A percentile compares a stretch with the other conserved stretches of the same genome.
Evolutionary conservation across 2,888 invertebrate genomes (phyloP).

Genomic region (Alloplasta piceator): DNA sequence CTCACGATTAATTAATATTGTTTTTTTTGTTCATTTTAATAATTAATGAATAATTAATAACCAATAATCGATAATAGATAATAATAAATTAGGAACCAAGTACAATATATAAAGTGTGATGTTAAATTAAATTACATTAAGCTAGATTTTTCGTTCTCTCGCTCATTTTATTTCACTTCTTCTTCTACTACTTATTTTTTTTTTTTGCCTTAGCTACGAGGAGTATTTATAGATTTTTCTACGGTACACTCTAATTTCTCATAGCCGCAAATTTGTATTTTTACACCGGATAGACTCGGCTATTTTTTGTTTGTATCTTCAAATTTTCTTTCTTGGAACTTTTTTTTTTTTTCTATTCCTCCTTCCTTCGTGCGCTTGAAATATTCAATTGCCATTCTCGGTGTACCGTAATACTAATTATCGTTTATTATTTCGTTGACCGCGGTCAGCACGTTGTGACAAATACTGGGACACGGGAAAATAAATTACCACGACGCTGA

Average conservation of each 20-base stretch:
- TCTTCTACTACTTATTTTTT: slow-evolving; percentile 51
- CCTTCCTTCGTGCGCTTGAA: neutral
- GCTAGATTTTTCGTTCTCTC: slow-evolving; percentile 55
- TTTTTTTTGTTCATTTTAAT: slow-evolving; percentile 48
- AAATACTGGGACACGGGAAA: slow-evolving; percentile 49
- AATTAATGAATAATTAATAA: slow-evolving; percentile 71
- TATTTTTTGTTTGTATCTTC: slow-evolving; percentile 28
- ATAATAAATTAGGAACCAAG: slow-evolving; percentile 83
- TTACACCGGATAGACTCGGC: neutral
- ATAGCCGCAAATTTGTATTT: slow-evolving; percentile 50
- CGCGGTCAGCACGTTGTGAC: slow-evolving; percentile 23
- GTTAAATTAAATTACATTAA: slow-evolving; percentile 76
- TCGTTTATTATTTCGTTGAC: slow-evolving; percentile 14
- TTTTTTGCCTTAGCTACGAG: slow-evolving; percentile 69
- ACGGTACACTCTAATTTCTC: slow-evolving; percentile 62
- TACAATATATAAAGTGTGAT: slow-evolving; percentile 80
- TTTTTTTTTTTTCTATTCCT: slow-evolving; percentile 26
- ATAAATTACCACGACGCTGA: neutral
- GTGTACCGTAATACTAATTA: slow-evolving; percentile 32
- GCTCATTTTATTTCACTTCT: slow-evolving; percentile 20
- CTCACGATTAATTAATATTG: slow-evolving; percentile 71
- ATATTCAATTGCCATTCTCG: neutral
- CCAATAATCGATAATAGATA: slow-evolving; percentile 75
- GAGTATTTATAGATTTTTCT: slow-evolving; percentile 75
- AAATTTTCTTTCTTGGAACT: slow-evolving; percentile 18